Evolutionary conservation across 2,113 vertebrate species (phyloP).

Genomic region (Sinocyclocheilus maitianheensis): DNA sequence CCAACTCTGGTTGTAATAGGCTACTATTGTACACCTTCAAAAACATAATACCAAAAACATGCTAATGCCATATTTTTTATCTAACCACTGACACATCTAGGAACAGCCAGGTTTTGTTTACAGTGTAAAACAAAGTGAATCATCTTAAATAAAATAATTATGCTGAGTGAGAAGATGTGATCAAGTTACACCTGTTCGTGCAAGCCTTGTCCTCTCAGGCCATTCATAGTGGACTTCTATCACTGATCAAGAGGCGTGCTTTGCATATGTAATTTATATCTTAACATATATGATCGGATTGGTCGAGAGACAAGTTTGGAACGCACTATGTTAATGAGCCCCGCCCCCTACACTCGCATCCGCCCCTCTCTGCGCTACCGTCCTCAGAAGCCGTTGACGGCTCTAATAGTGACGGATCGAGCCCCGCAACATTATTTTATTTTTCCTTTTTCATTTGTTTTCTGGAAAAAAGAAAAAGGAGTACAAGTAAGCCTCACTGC

Average conservation of each 20-base stretch:
- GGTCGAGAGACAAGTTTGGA: constrained; percentile 29
- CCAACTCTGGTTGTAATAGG: too few species aligned
- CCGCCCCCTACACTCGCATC: constrained; percentile 48
- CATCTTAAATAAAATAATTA: not conserved
- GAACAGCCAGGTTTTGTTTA: not conserved
- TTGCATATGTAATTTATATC: constrained; percentile 42
- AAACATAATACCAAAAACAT: too few species aligned
- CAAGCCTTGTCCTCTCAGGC: too few species aligned
- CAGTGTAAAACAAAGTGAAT: not conserved
- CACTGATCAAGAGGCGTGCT: not conserved
- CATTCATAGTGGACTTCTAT: not conserved
- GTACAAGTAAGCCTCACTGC: constrained; percentile 71
- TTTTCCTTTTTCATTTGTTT: constrained; percentile 75
- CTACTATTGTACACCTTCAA: too few species aligned
- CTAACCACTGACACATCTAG: not conserved
- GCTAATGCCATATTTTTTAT: not conserved
- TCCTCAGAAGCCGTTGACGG: constrained; percentile 81
- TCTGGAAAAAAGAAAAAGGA: constrained; percentile 69
- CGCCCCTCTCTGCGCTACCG: constrained; percentile 60
- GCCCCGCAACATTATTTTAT: constrained; percentile 66
- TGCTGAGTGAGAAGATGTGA: not conserved
- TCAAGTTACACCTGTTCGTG: not conserved
- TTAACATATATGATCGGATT: constrained; percentile 16
- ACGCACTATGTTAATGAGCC: constrained; percentile 47
- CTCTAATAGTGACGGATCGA: constrained; percentile 77